These are phyloP conservation scores for Amia ocellicauda DNA, from an alignment of 2,113 vertebrate species.

Conservation along the genomic window DNA sequence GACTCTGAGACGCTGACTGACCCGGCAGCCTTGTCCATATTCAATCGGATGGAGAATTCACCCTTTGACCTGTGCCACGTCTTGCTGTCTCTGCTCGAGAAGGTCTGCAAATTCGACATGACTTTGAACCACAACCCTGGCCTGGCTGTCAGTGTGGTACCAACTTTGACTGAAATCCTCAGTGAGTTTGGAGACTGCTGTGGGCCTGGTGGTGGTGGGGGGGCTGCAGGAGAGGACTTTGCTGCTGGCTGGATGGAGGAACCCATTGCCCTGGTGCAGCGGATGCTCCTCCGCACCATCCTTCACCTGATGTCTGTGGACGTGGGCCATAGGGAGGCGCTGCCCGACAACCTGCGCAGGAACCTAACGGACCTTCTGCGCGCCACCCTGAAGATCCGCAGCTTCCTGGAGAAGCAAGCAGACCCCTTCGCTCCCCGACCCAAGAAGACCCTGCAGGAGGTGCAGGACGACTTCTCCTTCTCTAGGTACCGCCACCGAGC, in stretches of 20 bases:
- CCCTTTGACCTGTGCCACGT: slow-evolving; percentile 90
- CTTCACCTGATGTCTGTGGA: slow-evolving; percentile 85
- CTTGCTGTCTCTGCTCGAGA: slow-evolving; percentile 86
- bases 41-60: slow-evolving; percentile 77
- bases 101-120: slow-evolving; percentile 90
- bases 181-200: slow-evolving; percentile 81
- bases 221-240: slow-evolving; percentile 60
- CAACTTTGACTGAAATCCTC: slow-evolving; percentile 86
- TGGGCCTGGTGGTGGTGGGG: slow-evolving; percentile 46
- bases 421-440: slow-evolving; percentile 69
- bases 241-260: slow-evolving; percentile 87
- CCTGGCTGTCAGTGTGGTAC: slow-evolving; percentile 80
- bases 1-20: slow-evolving; percentile 67
- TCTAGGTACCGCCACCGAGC: slow-evolving; percentile 75
- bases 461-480: slow-evolving; percentile 72
- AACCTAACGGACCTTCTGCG: slow-evolving; percentile 84
- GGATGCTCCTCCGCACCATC: slow-evolving; percentile 88
- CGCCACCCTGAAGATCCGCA: slow-evolving; percentile 83
- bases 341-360: slow-evolving; percentile 83
- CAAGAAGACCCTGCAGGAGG: slow-evolving; percentile 73
- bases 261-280: slow-evolving; percentile 86
- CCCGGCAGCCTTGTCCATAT: slow-evolving; percentile 64
- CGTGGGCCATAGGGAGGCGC: slow-evolving; percentile 69
- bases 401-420: slow-evolving; percentile 71
- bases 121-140: slow-evolving; percentile 81